phyloP scores from a whole-genome alignment of 2,113 vertebrate genomes.

The Enhydra lutris region DNA sequence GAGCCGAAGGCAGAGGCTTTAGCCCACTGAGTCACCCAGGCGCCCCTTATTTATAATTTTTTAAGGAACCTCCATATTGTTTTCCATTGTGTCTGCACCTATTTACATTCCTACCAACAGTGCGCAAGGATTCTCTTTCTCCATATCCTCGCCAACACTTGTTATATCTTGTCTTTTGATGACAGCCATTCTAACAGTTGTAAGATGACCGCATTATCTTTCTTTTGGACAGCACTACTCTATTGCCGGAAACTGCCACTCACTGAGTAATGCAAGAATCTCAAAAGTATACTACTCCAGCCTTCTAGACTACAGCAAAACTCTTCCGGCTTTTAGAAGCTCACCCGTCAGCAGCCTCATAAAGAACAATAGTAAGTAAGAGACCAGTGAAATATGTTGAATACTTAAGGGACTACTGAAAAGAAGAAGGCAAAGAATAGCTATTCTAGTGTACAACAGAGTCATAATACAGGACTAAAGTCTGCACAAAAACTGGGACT shows the following conservation, averaged over 20 bases:
- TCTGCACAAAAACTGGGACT: background rate
- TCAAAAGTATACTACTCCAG: background rate
- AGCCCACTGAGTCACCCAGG: no score
- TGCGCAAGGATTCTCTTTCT: background rate
- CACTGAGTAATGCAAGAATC: background rate
- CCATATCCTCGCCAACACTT: background rate
- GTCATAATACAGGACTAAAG: background rate
- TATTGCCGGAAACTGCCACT: background rate
- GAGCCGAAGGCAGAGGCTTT: no score
- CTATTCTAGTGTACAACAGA: background rate
- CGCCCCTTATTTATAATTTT: background rate
- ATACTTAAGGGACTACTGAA: background rate
- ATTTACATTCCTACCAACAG: background rate
- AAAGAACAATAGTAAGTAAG: background rate
- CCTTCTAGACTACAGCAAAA: background rate
- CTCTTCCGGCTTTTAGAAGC: background rate
- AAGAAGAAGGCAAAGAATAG: background rate
- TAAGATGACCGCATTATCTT: background rate
- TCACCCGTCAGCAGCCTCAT: background rate
- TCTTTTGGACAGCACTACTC: background rate
- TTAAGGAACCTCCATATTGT: background rate
- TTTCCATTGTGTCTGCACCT: background rate
- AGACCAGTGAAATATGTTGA: background rate
- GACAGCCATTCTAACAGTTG: background rate
- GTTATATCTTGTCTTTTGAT: background rate